phyloP scores from a whole-genome alignment of 2,797 vertebrate species.

The Sebastes trivittatus region DNA sequence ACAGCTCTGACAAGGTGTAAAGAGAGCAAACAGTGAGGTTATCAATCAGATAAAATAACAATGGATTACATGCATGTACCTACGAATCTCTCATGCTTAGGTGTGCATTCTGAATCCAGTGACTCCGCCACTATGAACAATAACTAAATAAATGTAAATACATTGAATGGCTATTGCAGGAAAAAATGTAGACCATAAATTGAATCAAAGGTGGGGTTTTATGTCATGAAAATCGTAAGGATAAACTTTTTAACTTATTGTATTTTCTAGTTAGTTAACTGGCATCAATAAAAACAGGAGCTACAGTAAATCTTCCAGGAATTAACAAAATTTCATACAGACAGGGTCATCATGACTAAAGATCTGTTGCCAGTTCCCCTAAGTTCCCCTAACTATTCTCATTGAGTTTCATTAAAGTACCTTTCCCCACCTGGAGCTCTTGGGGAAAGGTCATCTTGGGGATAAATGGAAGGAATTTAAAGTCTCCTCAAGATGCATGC shows the following conservation, averaged over 20 bases:
- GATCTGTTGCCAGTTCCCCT: neutral
- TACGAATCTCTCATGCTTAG: neutral
- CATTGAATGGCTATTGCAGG: neutral
- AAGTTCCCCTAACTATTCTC: neutral
- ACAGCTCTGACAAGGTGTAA: neutral
- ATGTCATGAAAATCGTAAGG: neutral
- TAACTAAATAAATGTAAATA: neutral
- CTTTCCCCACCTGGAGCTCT: neutral
- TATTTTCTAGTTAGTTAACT: neutral
- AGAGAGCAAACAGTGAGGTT: neutral
- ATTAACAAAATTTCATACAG: neutral
- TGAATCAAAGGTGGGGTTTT: neutral
- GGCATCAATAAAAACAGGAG: neutral
- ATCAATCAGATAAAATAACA: neutral
- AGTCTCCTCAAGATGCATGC: neutral
- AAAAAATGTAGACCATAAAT: neutral
- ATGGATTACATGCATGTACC: too few relatives aligned
- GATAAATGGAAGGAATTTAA: constrained; percentile 17
- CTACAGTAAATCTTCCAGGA: neutral
- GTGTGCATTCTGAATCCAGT: neutral
- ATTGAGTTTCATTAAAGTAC: constrained; percentile 34
- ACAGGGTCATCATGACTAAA: neutral
- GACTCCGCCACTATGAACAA: neutral
- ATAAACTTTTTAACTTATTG: neutral
- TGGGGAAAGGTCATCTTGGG: neutral